phyloP scores from a whole-genome alignment of 1,140 invertebrate genomes.

The Cydia fagiglandana region DNA sequence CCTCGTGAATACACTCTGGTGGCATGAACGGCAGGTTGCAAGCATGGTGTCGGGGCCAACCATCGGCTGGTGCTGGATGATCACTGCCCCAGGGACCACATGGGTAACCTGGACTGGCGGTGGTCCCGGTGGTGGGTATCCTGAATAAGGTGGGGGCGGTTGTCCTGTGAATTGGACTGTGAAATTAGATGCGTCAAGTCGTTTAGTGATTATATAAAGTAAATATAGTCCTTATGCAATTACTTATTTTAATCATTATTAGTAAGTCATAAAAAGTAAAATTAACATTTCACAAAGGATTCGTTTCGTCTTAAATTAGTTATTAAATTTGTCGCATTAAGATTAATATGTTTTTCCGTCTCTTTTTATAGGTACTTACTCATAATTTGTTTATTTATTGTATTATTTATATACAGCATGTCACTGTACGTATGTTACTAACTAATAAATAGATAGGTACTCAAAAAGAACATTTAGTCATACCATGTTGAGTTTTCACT shows the following conservation, averaged over 20 bases:
- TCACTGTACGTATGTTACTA: too few relatives aligned
- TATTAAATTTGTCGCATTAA: too few relatives aligned
- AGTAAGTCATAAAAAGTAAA: neutral
- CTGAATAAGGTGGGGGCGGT: neutral
- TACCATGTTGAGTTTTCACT: too few relatives aligned
- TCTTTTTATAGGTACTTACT: too few relatives aligned
- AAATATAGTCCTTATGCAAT: neutral
- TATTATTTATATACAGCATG: too few relatives aligned
- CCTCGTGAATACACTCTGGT: constrained; percentile 71
- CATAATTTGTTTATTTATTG: too few relatives aligned
- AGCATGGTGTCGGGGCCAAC: constrained; percentile 71
- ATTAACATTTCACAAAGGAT: neutral
- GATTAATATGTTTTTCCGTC: too few relatives aligned
- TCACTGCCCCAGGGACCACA: neutral
- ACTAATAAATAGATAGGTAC: too few relatives aligned
- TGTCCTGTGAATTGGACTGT: neutral
- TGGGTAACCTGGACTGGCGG: neutral
- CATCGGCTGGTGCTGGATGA: neutral
- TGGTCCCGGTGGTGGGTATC: neutral
- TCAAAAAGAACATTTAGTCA: too few relatives aligned
- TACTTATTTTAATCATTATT: neutral
- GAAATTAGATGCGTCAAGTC: neutral
- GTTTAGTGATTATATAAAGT: neutral
- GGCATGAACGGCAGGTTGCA: constrained; percentile 79
- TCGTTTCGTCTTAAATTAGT: too few relatives aligned